These are phyloP conservation scores for Puffinus mauretanicus DNA, from an alignment of 2,113 vertebrate genomes.

Conservation along the genomic window DNA sequence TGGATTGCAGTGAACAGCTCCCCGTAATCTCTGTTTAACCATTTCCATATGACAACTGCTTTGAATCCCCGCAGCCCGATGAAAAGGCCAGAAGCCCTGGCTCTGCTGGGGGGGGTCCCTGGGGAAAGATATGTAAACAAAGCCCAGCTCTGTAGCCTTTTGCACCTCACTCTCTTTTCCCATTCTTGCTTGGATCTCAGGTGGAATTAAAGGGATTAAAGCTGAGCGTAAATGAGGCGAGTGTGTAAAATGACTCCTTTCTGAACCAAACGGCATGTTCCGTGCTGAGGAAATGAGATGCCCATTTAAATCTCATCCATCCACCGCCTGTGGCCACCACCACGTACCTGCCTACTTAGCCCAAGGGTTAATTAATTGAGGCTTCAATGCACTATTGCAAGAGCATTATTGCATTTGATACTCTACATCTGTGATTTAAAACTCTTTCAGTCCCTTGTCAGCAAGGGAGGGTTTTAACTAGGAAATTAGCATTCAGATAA, in stretches of 20 bases:
- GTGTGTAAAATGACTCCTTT: slow-evolving; percentile 94
- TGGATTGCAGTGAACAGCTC: slow-evolving; percentile 81
- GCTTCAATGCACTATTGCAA: slow-evolving; percentile 86
- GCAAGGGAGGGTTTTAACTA: slow-evolving; percentile 93
- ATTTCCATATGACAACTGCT: slow-evolving; percentile 87
- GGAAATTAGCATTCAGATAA: slow-evolving; percentile 99
- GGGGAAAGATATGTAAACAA: slow-evolving; percentile 84
- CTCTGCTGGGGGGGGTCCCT: slow-evolving; percentile 29
- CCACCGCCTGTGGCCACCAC: slow-evolving; percentile 89
- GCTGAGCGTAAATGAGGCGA: slow-evolving; percentile 87
- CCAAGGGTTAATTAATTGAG: slow-evolving; percentile 95
- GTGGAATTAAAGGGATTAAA: slow-evolving; percentile 90
- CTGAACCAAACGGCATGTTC: slow-evolving; percentile 86
- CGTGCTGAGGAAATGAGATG: slow-evolving; percentile 95
- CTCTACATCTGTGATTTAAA: slow-evolving; percentile 96
- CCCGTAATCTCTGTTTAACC: slow-evolving; percentile 78
- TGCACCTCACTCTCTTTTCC: slow-evolving; percentile 83
- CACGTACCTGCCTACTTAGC: slow-evolving; percentile 87
- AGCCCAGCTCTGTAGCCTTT: slow-evolving; percentile 82
- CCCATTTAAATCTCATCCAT: slow-evolving; percentile 96
- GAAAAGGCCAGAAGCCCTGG: slow-evolving; percentile 64
- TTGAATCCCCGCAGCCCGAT: slow-evolving; percentile 69
- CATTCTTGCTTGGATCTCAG: slow-evolving; percentile 83
- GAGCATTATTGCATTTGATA: slow-evolving; percentile 90
- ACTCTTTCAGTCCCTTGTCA: slow-evolving; percentile 86